Base-by-base conservation (phyloP, 2,797 vertebrate species). In the Euphonia xanthogaster region DNA sequence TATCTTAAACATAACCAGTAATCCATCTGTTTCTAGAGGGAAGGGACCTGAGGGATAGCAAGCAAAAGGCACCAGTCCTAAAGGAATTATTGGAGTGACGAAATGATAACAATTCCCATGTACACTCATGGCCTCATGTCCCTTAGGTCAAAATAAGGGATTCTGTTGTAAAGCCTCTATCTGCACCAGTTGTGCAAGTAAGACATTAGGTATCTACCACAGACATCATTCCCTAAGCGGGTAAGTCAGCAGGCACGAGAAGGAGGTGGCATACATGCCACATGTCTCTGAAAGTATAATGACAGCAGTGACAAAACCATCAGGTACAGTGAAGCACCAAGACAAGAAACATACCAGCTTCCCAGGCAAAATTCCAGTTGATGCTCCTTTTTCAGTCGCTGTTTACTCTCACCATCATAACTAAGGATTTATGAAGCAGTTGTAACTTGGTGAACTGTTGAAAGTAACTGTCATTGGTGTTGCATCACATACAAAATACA, bases 1-100 rank as follows among this genome's bases (percentile, higher is more conserved):
- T 92, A 96, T 93, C 95, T 96, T 90, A 96, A 97, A 92, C 37
- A 57, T 35, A 93, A 88, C 76, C 90, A 90, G 91, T 94, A 94
- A 96, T 85, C 83, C 90, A 65, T 58, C 76, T 86, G 54, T 53
- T 73, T 94, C 66, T 75, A 82, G 93, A 94, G 97, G 40, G 40
- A 40, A 40, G 40, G 40, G 40, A 89, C 82, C 87, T 70, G 40
- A 11, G 79, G 77, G 91, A 61, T 88, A 92, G 88, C 92, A 92
- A 96, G 94, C 51, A 92, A 96, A 96, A 86, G 87, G 57, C 90
- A 96, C 27, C 10, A 12, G 19, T 93, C 67, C 40, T 90, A 54
- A 81, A 57, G 87, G 81, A 94, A 82, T 42, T 5, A 54, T 55
- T 24, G 57, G 66, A 55, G 75, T 18, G 14, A 21, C 47, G 76